phyloP scores from a whole-genome alignment of 2,797 vertebrate genomes.

The Hoplostethus atlanticus region DNA sequence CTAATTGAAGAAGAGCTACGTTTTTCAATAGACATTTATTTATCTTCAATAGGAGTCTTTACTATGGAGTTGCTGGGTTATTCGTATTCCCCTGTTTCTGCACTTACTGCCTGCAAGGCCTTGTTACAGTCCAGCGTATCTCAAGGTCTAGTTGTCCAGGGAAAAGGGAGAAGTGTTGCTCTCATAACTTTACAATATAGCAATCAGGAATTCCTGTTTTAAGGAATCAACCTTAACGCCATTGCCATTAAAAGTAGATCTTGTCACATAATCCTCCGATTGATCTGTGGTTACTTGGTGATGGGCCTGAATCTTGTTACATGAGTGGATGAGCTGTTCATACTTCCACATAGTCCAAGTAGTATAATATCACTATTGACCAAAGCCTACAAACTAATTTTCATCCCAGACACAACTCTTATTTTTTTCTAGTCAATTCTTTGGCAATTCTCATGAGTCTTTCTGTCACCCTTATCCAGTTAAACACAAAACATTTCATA shows the following conservation, averaged over 20 bases:
- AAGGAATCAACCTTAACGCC: slow-evolving; percentile 1
- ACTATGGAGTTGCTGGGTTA: not conserved
- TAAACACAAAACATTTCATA: not conserved
- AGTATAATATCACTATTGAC: not conserved
- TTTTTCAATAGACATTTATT: slow-evolving; percentile 24
- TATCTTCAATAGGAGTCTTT: not conserved
- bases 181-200: no score
- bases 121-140: not conserved
- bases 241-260: not conserved
- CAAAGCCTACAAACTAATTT: not conserved
- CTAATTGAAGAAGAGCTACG: slow-evolving; percentile 28
- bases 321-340: not conserved
- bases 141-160: not conserved
- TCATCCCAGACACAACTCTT: not conserved
- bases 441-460: not conserved
- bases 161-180: slow-evolving; percentile 18
- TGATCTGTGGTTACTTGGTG: not conserved
- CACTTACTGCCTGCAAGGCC: not conserved
- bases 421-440: not conserved
- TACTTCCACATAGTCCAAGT: slow-evolving; percentile 9
- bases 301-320: not conserved
- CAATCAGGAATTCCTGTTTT: no score
- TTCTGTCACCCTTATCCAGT: not conserved
- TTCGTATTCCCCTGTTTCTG: not conserved
- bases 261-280: not conserved